Conservation (phyloP, 2,888 invertebrate genomes). For the Hirtodrosophila confusa region DNA sequence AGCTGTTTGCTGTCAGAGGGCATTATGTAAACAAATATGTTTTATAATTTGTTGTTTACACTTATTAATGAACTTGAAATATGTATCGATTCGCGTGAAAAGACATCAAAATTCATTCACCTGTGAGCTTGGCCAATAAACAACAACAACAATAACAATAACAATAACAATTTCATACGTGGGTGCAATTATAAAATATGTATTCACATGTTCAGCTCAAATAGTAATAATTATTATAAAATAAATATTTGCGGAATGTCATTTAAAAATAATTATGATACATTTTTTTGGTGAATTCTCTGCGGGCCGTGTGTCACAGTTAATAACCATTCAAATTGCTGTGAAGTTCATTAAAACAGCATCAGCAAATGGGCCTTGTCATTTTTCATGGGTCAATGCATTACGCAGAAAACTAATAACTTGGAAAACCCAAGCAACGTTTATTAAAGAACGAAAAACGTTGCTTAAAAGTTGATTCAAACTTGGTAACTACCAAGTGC, state of each 20-base stretch:
- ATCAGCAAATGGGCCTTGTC: slow-evolving; percentile 31
- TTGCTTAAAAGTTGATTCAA: no score
- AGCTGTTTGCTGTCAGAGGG: slow-evolving; percentile 1
- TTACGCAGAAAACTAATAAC: slow-evolving; percentile 1
- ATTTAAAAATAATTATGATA: slow-evolving; percentile 35
- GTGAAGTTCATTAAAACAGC: slow-evolving; percentile 38
- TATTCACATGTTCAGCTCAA: slow-evolving; percentile 15
- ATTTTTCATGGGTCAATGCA: slow-evolving; percentile 31
- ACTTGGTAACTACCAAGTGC: no score
- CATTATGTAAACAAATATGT: slow-evolving; percentile 24
- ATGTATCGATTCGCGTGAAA: slow-evolving; percentile 30
- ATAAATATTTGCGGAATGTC: slow-evolving; percentile 17
- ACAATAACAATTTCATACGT: slow-evolving; percentile 2
- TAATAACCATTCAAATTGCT: slow-evolving; percentile 46
- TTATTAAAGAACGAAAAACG: no score
- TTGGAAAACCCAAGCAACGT: background rate
- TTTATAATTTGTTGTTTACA: slow-evolving; percentile 30
- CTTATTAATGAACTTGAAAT: slow-evolving; percentile 51
- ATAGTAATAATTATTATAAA: slow-evolving; percentile 33
- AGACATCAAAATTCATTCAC: slow-evolving; percentile 44
- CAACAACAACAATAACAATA: slow-evolving; percentile 20
- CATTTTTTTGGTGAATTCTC: slow-evolving; percentile 28
- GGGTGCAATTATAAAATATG: slow-evolving; percentile 12
- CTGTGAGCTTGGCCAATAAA: slow-evolving; percentile 31
- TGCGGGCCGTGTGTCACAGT: slow-evolving; percentile 3